phyloP scores from a whole-genome alignment of 2,888 invertebrate genomes.

The Synergus gifuensis region DNA sequence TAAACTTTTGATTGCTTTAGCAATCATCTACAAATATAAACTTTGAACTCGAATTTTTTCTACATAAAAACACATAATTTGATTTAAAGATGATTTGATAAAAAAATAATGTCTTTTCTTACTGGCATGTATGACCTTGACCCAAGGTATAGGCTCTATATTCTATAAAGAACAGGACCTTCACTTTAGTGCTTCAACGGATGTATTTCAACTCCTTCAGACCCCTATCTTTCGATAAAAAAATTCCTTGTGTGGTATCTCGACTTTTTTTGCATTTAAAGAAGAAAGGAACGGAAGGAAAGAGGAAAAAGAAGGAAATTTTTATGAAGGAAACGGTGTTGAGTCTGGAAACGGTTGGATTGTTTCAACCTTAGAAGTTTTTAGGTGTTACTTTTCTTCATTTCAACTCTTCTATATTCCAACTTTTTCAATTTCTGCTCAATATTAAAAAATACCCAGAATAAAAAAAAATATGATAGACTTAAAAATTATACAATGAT shows the following conservation, averaged over 20 bases:
- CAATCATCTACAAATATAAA: not conserved
- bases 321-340: not conserved
- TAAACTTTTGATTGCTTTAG: not conserved
- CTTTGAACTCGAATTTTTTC: not conserved
- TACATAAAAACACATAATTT: not conserved
- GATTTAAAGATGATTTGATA: not conserved
- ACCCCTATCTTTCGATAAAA: conserved; percentile 17
- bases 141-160: not conserved
- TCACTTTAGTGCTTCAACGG: conserved; percentile 16
- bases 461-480: too few relatives aligned
- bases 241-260: conserved; percentile 29
- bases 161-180: conserved; percentile 21
- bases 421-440: not conserved
- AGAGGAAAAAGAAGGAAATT: not conserved
- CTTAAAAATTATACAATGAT: too few relatives aligned
- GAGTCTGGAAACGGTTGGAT: not conserved
- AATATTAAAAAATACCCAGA: too few relatives aligned
- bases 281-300: not conserved
- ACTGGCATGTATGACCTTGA: not conserved
- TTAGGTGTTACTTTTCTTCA: not conserved
- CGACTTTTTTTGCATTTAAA: not conserved
- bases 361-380: not conserved
- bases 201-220: conserved; percentile 23
- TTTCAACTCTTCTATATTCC: not conserved
- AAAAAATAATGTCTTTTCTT: not conserved